These are phyloP conservation scores for Lepidochitona cinerea DNA, from an alignment of 2,888 invertebrate species.

Conservation along the genomic window DNA sequence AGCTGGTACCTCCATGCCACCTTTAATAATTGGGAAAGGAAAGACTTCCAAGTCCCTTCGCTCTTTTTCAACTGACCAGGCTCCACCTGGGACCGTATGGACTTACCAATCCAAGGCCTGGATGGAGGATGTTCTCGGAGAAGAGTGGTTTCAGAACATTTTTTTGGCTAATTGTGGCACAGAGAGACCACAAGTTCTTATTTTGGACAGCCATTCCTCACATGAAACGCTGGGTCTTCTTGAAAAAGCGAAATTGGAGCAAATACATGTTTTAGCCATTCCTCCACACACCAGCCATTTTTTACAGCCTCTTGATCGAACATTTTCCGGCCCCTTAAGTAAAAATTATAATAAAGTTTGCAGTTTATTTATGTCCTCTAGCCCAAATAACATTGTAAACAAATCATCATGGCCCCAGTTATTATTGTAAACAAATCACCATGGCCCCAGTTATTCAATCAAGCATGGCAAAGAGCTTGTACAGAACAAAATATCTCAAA, in stretches of 20 bases:
- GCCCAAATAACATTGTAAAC: not conserved
- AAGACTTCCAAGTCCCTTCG: slow-evolving; percentile 30
- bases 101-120: slow-evolving; percentile 37
- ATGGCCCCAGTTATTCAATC: not conserved
- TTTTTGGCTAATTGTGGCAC: slow-evolving; percentile 38
- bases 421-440: not conserved
- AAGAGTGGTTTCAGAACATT: slow-evolving; percentile 37
- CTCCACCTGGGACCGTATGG: slow-evolving; percentile 29
- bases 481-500: no score
- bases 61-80: slow-evolving; percentile 24
- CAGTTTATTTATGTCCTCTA: slow-evolving; percentile 5
- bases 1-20: slow-evolving; percentile 31
- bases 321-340: slow-evolving; percentile 16
- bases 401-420: not conserved
- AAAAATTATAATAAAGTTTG: slow-evolving; percentile 10
- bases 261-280: slow-evolving; percentile 14
- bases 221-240: slow-evolving; percentile 35
- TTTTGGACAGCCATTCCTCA: slow-evolving; percentile 39
- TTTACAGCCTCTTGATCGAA: slow-evolving; percentile 14
- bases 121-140: slow-evolving; percentile 38
- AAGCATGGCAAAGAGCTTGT: no score
- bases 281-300: slow-evolving; percentile 21
- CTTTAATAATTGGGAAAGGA: slow-evolving; percentile 36
- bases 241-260: slow-evolving; percentile 28
- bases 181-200: slow-evolving; percentile 39